These are phyloP conservation scores for Odocoileus virginianus DNA, from an alignment of 2,113 vertebrate species.

Conservation along the genomic window DNA sequence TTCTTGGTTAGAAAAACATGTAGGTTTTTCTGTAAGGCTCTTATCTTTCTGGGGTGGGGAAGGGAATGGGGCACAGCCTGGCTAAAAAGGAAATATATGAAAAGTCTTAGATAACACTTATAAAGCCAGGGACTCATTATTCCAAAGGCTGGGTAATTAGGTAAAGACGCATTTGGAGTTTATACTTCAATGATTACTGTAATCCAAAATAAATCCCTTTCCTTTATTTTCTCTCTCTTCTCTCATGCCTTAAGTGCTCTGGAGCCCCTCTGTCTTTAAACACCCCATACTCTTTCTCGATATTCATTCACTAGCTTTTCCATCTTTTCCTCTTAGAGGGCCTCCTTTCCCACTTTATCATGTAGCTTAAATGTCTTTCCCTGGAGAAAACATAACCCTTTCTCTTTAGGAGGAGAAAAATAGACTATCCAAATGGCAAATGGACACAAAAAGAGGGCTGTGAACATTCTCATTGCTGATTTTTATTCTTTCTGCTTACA, in stretches of 20 bases:
- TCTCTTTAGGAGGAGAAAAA: not conserved
- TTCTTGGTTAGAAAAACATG: not conserved
- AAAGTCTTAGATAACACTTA: not conserved
- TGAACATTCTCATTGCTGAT: not conserved
- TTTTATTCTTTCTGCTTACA: not conserved
- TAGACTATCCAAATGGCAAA: not conserved
- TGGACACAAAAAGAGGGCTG: not conserved
- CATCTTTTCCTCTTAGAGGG: not conserved
- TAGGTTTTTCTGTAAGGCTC: not conserved
- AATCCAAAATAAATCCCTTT: not conserved
- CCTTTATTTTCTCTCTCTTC: not conserved
- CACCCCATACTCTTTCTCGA: not conserved
- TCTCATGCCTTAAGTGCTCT: not conserved
- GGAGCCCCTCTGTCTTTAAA: not conserved
- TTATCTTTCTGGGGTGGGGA: not conserved
- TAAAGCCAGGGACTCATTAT: not conserved
- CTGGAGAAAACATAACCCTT: not conserved
- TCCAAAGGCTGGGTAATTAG: not conserved
- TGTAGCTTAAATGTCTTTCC: not conserved
- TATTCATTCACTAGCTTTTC: not conserved
- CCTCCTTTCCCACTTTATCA: not conserved
- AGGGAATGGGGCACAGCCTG: not conserved
- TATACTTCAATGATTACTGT: not conserved
- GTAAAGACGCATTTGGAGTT: not conserved
- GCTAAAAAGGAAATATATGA: not conserved